Conservation (phyloP, 2,797 vertebrate genomes). For the Sylvilagus floridanus region DNA sequence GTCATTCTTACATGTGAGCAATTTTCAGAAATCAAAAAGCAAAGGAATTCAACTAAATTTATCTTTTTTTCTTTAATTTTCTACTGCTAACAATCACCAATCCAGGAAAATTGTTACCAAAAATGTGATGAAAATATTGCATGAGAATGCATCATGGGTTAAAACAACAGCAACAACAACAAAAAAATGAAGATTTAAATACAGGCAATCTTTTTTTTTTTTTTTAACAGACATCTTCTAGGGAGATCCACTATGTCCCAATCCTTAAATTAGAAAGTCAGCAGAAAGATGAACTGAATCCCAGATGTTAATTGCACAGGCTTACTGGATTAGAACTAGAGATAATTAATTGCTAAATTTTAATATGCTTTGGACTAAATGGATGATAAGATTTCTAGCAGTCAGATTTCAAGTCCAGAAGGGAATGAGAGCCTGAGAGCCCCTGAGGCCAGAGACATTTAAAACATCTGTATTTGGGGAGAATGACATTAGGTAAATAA, state of each 20-base stretch:
- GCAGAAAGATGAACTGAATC: constrained; percentile 86
- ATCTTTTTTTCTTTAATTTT: background rate
- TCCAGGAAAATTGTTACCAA: constrained; percentile 2
- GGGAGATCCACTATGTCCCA: constrained; percentile 79
- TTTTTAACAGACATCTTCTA: constrained; percentile 70
- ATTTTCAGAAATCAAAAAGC: constrained; percentile 19
- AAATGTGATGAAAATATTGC: constrained; percentile 14
- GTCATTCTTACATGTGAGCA: background rate
- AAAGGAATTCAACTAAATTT: background rate
- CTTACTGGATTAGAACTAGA: constrained; percentile 88
- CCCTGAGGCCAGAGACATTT: constrained; percentile 77
- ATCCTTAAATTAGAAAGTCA: constrained; percentile 87
- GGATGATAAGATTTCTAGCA: constrained; percentile 85
- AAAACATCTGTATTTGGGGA: constrained; percentile 79
- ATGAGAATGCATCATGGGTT: constrained; percentile 6
- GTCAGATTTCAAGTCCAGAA: constrained; percentile 78
- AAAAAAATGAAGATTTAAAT: constrained; percentile 31
- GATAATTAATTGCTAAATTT: constrained; percentile 89
- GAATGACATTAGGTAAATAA: constrained; percentile 60
- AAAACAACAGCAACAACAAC: no score
- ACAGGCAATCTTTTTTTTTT: constrained; percentile 58
- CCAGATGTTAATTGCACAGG: constrained; percentile 87
- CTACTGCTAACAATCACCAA: background rate
- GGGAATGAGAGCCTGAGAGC: constrained; percentile 75
- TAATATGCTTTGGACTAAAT: constrained; percentile 84